Conservation (phyloP, 1,140 invertebrate genomes). For the Pinna nobilis region DNA sequence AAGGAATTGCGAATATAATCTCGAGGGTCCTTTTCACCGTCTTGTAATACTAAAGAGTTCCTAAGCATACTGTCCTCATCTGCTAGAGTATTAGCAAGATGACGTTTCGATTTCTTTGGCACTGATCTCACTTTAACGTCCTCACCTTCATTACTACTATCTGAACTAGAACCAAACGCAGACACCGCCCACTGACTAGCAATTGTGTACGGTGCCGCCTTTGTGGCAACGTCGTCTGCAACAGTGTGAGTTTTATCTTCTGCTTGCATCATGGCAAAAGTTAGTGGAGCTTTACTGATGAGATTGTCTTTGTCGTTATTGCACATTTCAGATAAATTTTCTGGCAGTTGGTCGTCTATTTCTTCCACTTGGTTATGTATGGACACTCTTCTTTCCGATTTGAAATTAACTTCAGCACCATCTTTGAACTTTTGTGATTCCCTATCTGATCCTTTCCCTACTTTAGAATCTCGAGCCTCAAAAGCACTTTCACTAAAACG, state of each 20-base stretch:
- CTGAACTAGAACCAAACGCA: constrained; percentile 66
- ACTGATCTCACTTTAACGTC: constrained; percentile 47
- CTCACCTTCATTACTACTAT: constrained; percentile 65
- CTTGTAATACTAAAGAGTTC: constrained; percentile 63
- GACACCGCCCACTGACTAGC: constrained; percentile 70
- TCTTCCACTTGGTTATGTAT: constrained; percentile 12
- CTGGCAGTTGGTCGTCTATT: neutral
- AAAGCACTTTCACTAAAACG: constrained; percentile 8
- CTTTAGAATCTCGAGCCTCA: neutral
- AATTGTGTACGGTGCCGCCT: constrained; percentile 72
- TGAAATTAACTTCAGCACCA: neutral
- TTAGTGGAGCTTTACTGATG: constrained; percentile 61
- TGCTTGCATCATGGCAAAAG: constrained; percentile 65
- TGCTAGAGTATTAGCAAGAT: constrained; percentile 60
- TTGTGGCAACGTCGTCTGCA: constrained; percentile 70
- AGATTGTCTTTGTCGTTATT: constrained; percentile 52
- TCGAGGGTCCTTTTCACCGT: constrained; percentile 54
- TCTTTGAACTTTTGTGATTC: neutral
- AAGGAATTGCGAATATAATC: constrained; percentile 56
- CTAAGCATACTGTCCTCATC: constrained; percentile 66
- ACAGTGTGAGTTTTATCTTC: constrained; percentile 71
- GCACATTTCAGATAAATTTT: constrained; percentile 39
- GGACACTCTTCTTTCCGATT: constrained; percentile 16
- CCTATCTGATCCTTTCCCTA: neutral
- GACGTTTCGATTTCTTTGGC: constrained; percentile 38